Conservation (phyloP, 2,888 invertebrate species). For the Amiota minor region DNA sequence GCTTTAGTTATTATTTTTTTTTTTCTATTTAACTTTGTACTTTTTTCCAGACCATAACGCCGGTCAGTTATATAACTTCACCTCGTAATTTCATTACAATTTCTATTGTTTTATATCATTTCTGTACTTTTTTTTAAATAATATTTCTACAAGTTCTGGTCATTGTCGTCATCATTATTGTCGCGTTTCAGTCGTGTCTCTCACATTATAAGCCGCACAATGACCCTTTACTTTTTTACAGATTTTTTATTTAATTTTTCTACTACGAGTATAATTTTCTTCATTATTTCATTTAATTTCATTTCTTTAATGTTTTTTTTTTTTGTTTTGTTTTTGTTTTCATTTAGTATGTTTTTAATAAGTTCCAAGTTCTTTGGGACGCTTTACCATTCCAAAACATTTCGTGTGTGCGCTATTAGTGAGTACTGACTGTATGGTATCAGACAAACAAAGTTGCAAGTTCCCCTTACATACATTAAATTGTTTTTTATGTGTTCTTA, state of each 20-base stretch:
- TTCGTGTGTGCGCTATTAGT: background rate
- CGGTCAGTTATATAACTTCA: background rate
- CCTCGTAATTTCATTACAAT: slow-evolving; percentile 13
- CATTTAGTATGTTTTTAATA: slow-evolving; percentile 22
- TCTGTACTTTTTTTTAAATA: slow-evolving; percentile 3
- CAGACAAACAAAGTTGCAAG: background rate
- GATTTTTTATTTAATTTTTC: background rate
- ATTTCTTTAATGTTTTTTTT: background rate
- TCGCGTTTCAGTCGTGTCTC: background rate
- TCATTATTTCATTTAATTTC: slow-evolving; percentile 9
- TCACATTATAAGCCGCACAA: slow-evolving; percentile 9
- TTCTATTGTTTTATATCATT: slow-evolving; percentile 1
- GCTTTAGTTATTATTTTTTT: background rate
- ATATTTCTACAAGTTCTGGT: background rate
- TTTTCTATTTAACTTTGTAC: background rate
- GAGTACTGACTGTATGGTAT: background rate
- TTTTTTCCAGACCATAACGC: slow-evolving; percentile 1
- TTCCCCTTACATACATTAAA: slow-evolving; percentile 8
- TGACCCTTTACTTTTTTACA: slow-evolving; percentile 10
- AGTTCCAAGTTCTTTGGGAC: background rate
- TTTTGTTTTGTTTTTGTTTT: background rate
- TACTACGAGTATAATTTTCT: slow-evolving; percentile 10
- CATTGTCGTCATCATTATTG: background rate
- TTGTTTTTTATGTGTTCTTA: slow-evolving; percentile 24
- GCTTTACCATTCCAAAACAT: background rate